Conservation (phyloP, 2,113 vertebrate genomes). For the Rutilus rutilus region DNA sequence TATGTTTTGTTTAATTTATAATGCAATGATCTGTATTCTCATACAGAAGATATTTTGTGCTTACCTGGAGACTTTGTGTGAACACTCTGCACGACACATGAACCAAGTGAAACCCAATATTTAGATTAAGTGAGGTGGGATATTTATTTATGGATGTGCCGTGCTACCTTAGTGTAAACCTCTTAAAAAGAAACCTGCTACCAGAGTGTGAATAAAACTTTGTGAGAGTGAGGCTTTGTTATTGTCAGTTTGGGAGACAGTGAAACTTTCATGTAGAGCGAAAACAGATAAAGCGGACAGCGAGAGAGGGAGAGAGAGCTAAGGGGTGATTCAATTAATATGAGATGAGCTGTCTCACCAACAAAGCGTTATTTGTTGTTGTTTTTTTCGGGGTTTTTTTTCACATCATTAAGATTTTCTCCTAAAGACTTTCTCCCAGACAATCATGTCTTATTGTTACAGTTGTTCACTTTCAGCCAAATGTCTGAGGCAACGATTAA, state of each 20-base stretch:
- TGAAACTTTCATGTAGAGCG: conserved; percentile 14
- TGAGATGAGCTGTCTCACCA: conserved; percentile 25
- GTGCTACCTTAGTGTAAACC: not conserved
- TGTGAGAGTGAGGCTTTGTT: conserved; percentile 16
- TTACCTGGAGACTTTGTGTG: not conserved
- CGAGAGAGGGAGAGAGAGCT: conserved; percentile 18
- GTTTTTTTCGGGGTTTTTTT: conserved; percentile 2
- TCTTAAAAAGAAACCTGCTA: conserved; percentile 13
- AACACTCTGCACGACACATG: not conserved
- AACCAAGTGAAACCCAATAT: not conserved
- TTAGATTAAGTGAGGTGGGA: conserved; percentile 27
- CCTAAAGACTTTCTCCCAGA: conserved; percentile 22
- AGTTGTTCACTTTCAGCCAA: conserved; percentile 63
- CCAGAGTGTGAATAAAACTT: not conserved
- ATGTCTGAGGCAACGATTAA: conserved; percentile 63
- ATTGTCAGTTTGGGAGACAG: conserved; percentile 3
- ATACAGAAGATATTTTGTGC: not conserved
- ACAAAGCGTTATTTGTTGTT: conserved; percentile 27
- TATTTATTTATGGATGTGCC: conserved; percentile 24
- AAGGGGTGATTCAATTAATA: conserved; percentile 23
- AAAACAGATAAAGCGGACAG: conserved; percentile 22
- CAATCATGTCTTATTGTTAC: conserved; percentile 36
- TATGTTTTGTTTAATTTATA: not conserved
- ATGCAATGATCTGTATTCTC: not conserved
- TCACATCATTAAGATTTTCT: not conserved